A percentile compares a stretch with the other conserved stretches of the same genome.
phyloP scores from a whole-genome alignment of 2,113 vertebrate genomes.

The Hypanus sabinus region DNA sequence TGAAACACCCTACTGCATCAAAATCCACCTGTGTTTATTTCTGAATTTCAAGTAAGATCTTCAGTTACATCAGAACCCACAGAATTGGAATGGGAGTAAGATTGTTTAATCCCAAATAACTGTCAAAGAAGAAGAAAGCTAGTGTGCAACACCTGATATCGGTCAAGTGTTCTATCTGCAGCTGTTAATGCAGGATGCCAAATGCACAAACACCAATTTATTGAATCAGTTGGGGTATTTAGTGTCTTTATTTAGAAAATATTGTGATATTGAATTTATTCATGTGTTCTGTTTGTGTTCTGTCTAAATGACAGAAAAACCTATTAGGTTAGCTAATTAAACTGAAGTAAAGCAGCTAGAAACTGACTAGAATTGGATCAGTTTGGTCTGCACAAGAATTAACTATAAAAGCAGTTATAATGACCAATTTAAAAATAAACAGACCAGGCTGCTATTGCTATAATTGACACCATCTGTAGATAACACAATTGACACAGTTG shows the following conservation, averaged over 20 bases:
- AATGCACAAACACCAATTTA: neutral
- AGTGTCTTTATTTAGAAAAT: neutral
- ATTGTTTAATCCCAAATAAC: too few species aligned
- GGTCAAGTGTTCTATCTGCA: too few species aligned
- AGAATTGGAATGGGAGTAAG: too few species aligned
- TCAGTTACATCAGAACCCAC: too few species aligned
- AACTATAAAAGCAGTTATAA: neutral
- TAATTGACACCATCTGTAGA: constrained; percentile 17
- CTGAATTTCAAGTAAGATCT: too few species aligned
- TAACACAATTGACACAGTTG: neutral
- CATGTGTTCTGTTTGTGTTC: neutral
- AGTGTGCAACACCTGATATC: too few species aligned
- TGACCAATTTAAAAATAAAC: neutral
- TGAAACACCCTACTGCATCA: too few species aligned
- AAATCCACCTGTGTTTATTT: too few species aligned
- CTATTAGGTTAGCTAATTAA: neutral
- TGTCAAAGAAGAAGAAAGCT: too few species aligned
- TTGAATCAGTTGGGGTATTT: neutral
- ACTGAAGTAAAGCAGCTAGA: neutral
- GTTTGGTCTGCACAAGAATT: neutral
- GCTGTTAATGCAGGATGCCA: neutral
- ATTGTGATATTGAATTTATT: neutral
- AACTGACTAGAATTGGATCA: neutral
- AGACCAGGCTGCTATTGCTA: neutral
- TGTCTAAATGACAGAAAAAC: neutral